Evolutionary conservation across 2,888 invertebrate genomes (phyloP), one percentile per base, ranked within the genome.

Genomic region (Cheilosia soror): DNA sequence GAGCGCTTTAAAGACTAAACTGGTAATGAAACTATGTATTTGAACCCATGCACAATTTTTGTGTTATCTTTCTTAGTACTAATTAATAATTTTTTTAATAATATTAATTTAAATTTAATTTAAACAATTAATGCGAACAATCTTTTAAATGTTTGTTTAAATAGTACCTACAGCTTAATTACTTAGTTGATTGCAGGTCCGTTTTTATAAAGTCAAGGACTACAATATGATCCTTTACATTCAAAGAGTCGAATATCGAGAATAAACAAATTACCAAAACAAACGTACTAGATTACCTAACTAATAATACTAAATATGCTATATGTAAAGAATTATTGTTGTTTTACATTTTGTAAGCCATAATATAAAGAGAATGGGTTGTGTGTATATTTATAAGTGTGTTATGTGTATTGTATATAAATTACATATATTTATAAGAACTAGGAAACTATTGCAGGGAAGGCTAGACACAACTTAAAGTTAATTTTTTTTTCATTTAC

Each of bases 101-200:
- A 33, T 65, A 33, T 71, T 60, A 49, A 11, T 53, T 44, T 42
- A 5, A 25, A n/a, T 29, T 33, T 62, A n/a, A n/a, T 44, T 58
- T 71, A 71, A 71, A 71, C 42, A 66, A 66, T 57, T 20, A 76
- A 58, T 76, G 76, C 42, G 76, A 76, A 68, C 76, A 76, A 60
- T 44, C 4, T 47, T 63, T 75, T 27, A 6, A 37, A 33, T 47
- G 47, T 57, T 47, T 57, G 1, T 31, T 58, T 58, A 25, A 58
- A 58, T 57, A 75, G 65, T 33, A 40, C n/a, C n/a, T n/a, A n/a
- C 42, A 68, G 49, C 27, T 63, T 63, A 73, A 2, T 44, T 77
- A 63, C 1, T 47, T 42, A 69, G 33, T 73, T 40, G 40, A 58
- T 49, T 49, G 69, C 29, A 57, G 29, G 9, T 68, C 31, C 40